Evolutionary conservation across 2,113 vertebrate species (phyloP).

Genomic region (Mormyrus iriodes): DNA sequence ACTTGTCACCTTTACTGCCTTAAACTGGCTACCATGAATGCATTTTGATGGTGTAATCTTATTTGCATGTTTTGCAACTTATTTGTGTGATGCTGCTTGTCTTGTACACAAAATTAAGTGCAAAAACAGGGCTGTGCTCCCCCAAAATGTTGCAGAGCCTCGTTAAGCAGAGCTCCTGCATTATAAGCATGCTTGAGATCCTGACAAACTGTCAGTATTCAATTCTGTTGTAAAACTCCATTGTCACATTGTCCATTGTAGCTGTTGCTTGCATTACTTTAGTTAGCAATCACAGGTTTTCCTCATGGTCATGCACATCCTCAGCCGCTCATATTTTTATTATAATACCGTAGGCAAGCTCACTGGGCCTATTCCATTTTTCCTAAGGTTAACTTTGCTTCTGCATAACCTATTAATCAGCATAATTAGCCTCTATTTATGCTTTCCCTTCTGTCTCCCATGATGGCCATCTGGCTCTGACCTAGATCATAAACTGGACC

Average conservation of each 20-base stretch:
- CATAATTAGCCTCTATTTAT: not conserved
- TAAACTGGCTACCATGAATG: not conserved
- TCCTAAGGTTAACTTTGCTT: not conserved
- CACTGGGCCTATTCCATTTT: not conserved
- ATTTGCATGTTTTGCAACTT: not conserved
- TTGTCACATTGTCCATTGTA: no score
- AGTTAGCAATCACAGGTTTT: not conserved
- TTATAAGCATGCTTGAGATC: not conserved
- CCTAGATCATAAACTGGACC: not conserved
- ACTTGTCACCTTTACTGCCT: not conserved
- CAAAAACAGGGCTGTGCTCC: not conserved
- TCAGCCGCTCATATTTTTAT: not conserved
- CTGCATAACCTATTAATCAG: slow-evolving; percentile 1
- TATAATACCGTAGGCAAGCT: not conserved
- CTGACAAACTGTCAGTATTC: not conserved
- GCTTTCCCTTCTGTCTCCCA: not conserved
- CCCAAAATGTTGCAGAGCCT: not conserved
- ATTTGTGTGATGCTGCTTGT: not conserved
- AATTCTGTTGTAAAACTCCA: no score
- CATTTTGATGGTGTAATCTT: not conserved
- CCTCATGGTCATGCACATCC: not conserved
- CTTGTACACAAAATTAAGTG: not conserved
- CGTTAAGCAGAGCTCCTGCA: not conserved
- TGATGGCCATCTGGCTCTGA: not conserved
- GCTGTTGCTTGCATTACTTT: not conserved